A percentile compares a stretch with the other conserved stretches of the same genome.
phyloP scores from a whole-genome alignment of 1,140 invertebrate genomes.

The Mya arenaria region DNA sequence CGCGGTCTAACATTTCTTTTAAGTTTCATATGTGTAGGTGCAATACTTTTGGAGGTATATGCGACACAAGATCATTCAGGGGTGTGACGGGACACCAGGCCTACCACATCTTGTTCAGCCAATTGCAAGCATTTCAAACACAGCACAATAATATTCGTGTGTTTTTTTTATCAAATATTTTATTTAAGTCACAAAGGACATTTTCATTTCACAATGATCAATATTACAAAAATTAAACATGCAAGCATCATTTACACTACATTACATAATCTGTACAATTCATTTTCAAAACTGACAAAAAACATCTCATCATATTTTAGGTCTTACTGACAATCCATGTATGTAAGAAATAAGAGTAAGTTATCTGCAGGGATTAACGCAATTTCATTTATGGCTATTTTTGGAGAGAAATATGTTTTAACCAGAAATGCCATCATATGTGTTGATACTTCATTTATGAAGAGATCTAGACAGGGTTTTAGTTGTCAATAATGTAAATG shows the following conservation, averaged over 20 bases:
- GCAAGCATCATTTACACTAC: slow-evolving; percentile 10
- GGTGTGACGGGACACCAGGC: too few species aligned
- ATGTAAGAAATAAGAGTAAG: not conserved
- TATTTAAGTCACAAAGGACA: not conserved
- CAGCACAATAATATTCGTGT: too few species aligned
- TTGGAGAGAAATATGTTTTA: not conserved
- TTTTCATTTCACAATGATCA: slow-evolving; percentile 42
- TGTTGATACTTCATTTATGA: too few species aligned
- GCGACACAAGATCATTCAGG: too few species aligned
- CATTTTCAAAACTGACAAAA: not conserved
- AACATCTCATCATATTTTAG: not conserved
- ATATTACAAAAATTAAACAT: slow-evolving; percentile 46
- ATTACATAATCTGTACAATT: not conserved
- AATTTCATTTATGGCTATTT: not conserved
- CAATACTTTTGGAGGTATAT: too few species aligned
- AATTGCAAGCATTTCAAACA: too few species aligned
- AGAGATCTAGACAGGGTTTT: too few species aligned
- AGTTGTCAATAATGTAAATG: not conserved
- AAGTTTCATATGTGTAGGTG: too few species aligned
- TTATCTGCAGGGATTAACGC: not conserved
- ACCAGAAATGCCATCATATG: not conserved
- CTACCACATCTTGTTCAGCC: too few species aligned
- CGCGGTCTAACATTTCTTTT: too few species aligned
- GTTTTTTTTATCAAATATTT: slow-evolving; percentile 41
- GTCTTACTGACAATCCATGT: not conserved